phyloP scores from a whole-genome alignment of 2,888 invertebrate genomes.

The Agriotes lineatus region DNA sequence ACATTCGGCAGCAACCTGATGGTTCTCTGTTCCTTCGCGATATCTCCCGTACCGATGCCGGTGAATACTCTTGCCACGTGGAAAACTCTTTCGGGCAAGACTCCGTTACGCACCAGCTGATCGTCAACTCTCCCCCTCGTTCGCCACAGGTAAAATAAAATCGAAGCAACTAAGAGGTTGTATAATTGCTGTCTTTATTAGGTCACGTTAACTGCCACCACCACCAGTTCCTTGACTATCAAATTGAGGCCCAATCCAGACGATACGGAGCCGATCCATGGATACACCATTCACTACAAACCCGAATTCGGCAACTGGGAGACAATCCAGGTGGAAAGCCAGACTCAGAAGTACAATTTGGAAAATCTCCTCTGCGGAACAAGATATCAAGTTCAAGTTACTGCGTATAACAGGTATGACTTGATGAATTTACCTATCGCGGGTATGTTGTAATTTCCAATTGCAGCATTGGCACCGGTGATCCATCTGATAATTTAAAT shows the following conservation, averaged over 20 bases:
- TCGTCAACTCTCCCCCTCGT: conserved; percentile 85
- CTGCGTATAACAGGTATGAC: conserved; percentile 93
- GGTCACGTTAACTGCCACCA: conserved; percentile 79
- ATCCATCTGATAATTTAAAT: conserved; percentile 89
- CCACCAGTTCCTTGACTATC: conserved; percentile 80
- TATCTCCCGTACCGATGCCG: conserved; percentile 90
- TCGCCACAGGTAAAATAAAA: conserved; percentile 73
- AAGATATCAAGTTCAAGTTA: conserved; percentile 92
- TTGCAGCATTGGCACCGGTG: conserved; percentile 89
- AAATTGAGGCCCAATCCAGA: conserved; percentile 80
- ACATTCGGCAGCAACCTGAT: conserved; percentile 87
- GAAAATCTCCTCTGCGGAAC: conserved; percentile 93
- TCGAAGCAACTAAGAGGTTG: too few relatives aligned
- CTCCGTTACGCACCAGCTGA: conserved; percentile 89
- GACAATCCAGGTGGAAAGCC: conserved; percentile 79
- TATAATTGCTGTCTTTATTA: conserved; percentile 58
- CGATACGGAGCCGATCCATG: conserved; percentile 90
- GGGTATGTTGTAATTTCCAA: too few relatives aligned
- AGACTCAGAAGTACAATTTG: conserved; percentile 85
- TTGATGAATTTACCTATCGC: too few relatives aligned
- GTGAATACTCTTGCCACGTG: conserved; percentile 94
- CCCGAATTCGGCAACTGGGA: conserved; percentile 97
- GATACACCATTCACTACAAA: conserved; percentile 92
- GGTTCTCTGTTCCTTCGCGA: conserved; percentile 92
- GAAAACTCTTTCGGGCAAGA: conserved; percentile 94